These are phyloP conservation scores for Lochmaea crataegi DNA, from an alignment of 2,888 invertebrate species.

Conservation along the genomic window DNA sequence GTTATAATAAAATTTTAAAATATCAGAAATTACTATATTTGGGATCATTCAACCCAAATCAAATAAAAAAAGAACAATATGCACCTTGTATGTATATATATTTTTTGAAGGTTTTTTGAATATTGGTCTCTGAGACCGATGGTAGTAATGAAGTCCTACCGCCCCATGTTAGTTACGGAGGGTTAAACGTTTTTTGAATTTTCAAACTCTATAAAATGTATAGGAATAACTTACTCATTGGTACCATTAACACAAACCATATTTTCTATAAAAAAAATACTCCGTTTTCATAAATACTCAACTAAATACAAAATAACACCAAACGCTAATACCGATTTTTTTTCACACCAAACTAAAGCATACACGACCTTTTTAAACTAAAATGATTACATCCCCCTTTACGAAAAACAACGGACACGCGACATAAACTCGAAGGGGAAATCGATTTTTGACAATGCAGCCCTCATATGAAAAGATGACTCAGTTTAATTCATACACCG, in stretches of 20 bases:
- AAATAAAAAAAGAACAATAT: too few relatives aligned
- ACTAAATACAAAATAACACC: not conserved
- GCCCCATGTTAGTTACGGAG: too few relatives aligned
- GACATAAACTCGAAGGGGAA: conserved; percentile 14
- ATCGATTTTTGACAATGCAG: conserved; percentile 17
- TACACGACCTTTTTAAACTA: conserved; percentile 9
- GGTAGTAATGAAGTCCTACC: too few relatives aligned
- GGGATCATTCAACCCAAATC: too few relatives aligned
- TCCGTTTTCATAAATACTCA: not conserved
- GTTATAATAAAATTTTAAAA: too few relatives aligned
- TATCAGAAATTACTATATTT: too few relatives aligned
- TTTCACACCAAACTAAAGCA: not conserved
- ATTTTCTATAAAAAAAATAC: not conserved
- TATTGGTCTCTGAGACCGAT: too few relatives aligned
- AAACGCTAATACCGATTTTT: not conserved
- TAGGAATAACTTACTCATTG: conserved; percentile 8
- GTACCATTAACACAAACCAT: conserved; percentile 10
- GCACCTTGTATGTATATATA: too few relatives aligned
- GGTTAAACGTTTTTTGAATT: too few relatives aligned
- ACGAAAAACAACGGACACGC: conserved; percentile 21
- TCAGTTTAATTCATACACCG: conserved; percentile 10
- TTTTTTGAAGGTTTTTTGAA: too few relatives aligned
- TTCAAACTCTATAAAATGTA: not conserved
- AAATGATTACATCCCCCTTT: conserved; percentile 12
- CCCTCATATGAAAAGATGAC: conserved; percentile 24